These are phyloP conservation scores for Peromyscus leucopus DNA, from an alignment of 2,113 vertebrate genomes.

Conservation along the genomic window DNA sequence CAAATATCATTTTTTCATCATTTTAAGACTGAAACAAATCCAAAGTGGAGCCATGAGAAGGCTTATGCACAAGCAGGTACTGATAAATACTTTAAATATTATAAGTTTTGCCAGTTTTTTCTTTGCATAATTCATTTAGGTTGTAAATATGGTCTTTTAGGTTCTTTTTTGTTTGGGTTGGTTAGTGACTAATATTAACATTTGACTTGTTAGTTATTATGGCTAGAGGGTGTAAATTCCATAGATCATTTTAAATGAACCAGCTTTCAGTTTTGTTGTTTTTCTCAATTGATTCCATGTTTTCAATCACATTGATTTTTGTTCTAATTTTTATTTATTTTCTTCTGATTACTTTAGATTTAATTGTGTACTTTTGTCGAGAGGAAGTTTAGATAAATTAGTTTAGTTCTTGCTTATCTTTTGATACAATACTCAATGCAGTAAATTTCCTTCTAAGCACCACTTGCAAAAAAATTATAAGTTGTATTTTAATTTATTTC, in stretches of 20 bases:
- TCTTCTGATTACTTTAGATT: not conserved
- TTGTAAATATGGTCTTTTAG: not conserved
- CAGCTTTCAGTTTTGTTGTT: not conserved
- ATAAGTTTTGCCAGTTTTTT: not conserved
- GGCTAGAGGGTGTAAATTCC: not conserved
- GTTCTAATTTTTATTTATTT: not conserved
- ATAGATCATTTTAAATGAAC: not conserved
- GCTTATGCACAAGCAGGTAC: not conserved
- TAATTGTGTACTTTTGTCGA: not conserved
- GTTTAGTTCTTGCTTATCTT: not conserved
- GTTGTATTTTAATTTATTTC: not conserved
- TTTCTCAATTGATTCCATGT: not conserved
- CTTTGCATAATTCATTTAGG: not conserved
- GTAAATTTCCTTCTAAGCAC: not conserved
- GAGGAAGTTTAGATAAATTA: not conserved
- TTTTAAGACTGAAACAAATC: not conserved
- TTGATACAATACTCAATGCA: not conserved
- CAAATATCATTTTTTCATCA: not conserved
- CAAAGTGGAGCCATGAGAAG: not conserved
- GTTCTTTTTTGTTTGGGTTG: not conserved
- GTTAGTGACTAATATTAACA: not conserved
- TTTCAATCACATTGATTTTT: slow-evolving; percentile 39
- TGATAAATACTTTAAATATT: not conserved
- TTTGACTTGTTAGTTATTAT: not conserved
- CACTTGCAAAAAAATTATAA: not conserved